Base-by-base conservation (phyloP, 92 coral and sea anemone species). In the Diadumene lineata region DNA sequence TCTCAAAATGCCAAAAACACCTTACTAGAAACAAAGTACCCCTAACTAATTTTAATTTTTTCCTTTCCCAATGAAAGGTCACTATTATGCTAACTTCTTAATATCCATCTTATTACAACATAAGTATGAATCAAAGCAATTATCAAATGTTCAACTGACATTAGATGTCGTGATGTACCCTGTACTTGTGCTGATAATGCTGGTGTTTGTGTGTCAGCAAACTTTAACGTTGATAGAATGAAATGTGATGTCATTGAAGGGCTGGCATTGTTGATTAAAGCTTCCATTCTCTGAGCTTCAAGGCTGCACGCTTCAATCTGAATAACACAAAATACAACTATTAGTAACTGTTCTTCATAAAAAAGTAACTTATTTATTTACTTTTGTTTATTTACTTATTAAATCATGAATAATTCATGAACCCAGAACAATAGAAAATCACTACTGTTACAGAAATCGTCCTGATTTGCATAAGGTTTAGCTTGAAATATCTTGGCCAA, bases 221-320 rank as follows among this genome's bases (percentile, higher is more conserved):
- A 90, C 69, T 87, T 91, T 53, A 96, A 85, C 27, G 93, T 86
- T 18, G 97, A 96, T 27, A 96, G 84, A 30, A 92, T 81, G 26
- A 86, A 85, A 75, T 96, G 97, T 1, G 99, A 89, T 10, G 96
- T 90, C 63, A 96, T 92, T 8, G 90, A 43, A 43, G 99, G 97
- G 68, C 96, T 92, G 31, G 73, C 93, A 50, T 96, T 96, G 83
- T 92, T 88, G 60, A 92, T 83, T 10, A 89, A 79, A 16, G 97
- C 97, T 64, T 92, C 93, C 43, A 96, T 89, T 78, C 84, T 89
- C 76, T 86, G 94, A 31, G 99, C 99, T 87, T 96, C 99, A 31
- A 87, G 84, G 50, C 84, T 96, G 43, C 99, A 96, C 51, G 97
- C 88, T 67, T 88, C 82, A 53, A 96, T 87, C 99, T 96, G 63